These are phyloP conservation scores for Ophraella communa DNA, from an alignment of 2,888 invertebrate genomes.

Conservation along the genomic window DNA sequence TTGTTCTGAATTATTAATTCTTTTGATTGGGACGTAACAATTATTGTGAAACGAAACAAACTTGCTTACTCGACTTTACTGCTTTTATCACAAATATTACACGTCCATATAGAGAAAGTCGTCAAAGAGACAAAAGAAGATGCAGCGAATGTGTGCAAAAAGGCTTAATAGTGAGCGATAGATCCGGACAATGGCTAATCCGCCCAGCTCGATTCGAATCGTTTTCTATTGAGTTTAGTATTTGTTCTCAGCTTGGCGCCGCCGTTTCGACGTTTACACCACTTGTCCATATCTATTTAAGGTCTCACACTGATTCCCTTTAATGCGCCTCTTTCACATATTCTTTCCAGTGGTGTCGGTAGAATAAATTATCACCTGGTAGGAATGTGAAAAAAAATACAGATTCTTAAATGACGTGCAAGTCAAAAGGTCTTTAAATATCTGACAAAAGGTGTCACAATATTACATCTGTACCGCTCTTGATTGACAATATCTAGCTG, in stretches of 20 bases:
- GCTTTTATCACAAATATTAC: background rate
- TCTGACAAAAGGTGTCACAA: too few relatives aligned
- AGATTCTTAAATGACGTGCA: too few relatives aligned
- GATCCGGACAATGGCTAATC: slow-evolving; percentile 51
- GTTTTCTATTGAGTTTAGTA: slow-evolving; percentile 49
- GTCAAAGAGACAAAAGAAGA: background rate
- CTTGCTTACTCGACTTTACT: background rate
- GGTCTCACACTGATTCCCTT: slow-evolving; percentile 49
- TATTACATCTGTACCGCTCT: too few relatives aligned
- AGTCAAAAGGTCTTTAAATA: too few relatives aligned
- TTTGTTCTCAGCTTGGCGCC: slow-evolving; percentile 55
- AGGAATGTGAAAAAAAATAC: too few relatives aligned
- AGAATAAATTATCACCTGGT: background rate
- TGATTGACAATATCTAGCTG: too few relatives aligned
- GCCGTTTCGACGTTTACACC: slow-evolving; percentile 53
- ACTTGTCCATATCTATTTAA: slow-evolving; percentile 49
- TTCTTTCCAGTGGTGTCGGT: slow-evolving; percentile 27
- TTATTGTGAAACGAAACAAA: too few relatives aligned
- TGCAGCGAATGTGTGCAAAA: slow-evolving; percentile 41
- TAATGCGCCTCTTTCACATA: slow-evolving; percentile 30
- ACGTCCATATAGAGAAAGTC: background rate
- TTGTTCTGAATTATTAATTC: too few relatives aligned
- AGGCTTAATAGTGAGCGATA: slow-evolving; percentile 50
- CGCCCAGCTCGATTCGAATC: slow-evolving; percentile 49
- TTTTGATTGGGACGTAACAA: too few relatives aligned